Conservation (phyloP, 2,888 invertebrate species). For the Chalcis sispes region DNA sequence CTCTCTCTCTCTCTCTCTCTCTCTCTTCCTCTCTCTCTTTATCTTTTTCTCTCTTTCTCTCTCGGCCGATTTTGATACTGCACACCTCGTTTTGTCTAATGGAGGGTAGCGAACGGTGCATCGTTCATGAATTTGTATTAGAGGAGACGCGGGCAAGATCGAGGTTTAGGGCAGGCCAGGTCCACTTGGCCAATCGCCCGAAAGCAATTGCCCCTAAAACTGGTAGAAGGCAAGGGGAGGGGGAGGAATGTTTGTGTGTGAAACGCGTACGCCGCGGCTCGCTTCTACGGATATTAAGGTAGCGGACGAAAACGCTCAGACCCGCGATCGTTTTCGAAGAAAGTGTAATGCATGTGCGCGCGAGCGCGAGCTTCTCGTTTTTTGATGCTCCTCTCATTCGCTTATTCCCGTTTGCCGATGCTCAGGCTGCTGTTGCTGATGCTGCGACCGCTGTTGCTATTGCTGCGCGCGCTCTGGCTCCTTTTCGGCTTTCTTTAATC, state of each 20-base stretch:
- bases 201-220: not conserved
- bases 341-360: slow-evolving; percentile 10
- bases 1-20: not conserved
- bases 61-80: slow-evolving; percentile 69
- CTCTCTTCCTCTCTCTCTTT: slow-evolving; percentile 18
- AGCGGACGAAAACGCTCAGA: slow-evolving; percentile 34
- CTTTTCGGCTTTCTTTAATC: slow-evolving; percentile 51
- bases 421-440: no score
- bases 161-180: no score
- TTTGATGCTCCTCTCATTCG: not conserved
- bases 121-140: slow-evolving; percentile 75
- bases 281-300: not conserved
- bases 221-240: no score
- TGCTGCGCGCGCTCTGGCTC: no score
- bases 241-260: not conserved
- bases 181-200: not conserved
- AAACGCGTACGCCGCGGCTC: not conserved
- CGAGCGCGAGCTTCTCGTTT: not conserved
- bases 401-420: no score
- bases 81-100: slow-evolving; percentile 74
- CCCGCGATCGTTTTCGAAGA: slow-evolving; percentile 63
- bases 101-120: slow-evolving; percentile 65
- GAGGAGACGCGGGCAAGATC: no score
- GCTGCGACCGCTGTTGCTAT: not conserved
- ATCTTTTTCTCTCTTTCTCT: slow-evolving; percentile 42